Base-by-base conservation (phyloP, 1,140 invertebrate genomes). In the Gonioctena quinquepunctata region DNA sequence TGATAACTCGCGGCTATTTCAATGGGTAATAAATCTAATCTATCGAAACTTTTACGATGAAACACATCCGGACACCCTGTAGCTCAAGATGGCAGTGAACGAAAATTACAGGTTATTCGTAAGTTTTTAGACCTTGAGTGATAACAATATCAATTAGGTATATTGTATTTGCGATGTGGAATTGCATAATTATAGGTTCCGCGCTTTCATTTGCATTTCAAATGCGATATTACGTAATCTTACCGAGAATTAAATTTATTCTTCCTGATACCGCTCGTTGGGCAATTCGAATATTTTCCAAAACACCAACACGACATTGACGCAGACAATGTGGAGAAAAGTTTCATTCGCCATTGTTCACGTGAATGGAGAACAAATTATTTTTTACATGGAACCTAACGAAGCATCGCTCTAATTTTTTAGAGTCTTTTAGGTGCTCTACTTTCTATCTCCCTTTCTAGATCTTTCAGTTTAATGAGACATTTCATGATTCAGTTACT, bases 81-180 rank as follows among this genome's bases (percentile, higher is more conserved):
- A 54, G 19, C 13, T 8, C 52, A 54, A 54, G 52, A 54, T 54
- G 52, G 22, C 52, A 54, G 18, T 23, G 18, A 54, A 54, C 27
- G 26, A 48, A 62, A 62, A 62, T 62, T 19, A 62, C 27, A 62
- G 60, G 60, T 62, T 62, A n/a, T 1, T 13, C 4, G 28, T 42
- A 62, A 48, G 19, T 62, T 62, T 62, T 42, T 42, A 62, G 60
- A 62, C 60, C 60, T 62, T 62, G 60, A 27, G 23, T 62, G 60
- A 62, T 62, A 62, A 62, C 60, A 48, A 33, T 42, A 42, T 62
- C 60, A 62, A 62, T 62, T 62, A 62, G n/a, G 23, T 3, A 42
- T 33, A 62, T 62, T 62, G 28, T 62, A 27, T 62, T 21, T 48
- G n/a, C 28, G 23, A 42, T 16, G 26, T 16, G 3, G 60, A 62